Evolutionary conservation across 2,113 vertebrate species (phyloP).

Genomic region (Siphamia tubifer): DNA sequence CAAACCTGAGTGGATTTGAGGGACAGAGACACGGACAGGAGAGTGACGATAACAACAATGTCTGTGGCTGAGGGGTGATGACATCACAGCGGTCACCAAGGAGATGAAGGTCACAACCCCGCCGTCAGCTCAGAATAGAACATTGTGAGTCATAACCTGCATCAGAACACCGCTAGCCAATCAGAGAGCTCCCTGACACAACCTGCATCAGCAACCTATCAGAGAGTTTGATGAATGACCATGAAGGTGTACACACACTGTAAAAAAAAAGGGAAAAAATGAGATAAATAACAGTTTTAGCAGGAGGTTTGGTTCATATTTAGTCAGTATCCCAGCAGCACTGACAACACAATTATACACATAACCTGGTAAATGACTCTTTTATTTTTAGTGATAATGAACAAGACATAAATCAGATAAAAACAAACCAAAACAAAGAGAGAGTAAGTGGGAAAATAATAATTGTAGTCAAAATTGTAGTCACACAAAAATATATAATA

Average conservation of each 20-base stretch:
- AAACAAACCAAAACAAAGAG: too few species aligned
- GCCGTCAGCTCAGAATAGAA: conserved; percentile 54
- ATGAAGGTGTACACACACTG: background rate
- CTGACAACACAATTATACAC: background rate
- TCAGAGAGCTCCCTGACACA: conserved; percentile 1
- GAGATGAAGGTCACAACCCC: conserved; percentile 57
- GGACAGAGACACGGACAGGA: background rate
- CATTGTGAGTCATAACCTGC: conserved; percentile 66
- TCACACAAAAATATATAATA: too few species aligned
- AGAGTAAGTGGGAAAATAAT: too few species aligned
- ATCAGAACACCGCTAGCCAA: conserved; percentile 32
- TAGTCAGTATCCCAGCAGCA: too few species aligned
- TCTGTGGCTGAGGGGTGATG: background rate
- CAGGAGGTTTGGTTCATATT: too few species aligned
- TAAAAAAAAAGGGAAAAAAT: background rate
- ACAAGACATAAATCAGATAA: too few species aligned
- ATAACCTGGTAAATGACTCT: background rate
- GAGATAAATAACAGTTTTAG: too few species aligned
- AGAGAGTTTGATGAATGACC: background rate
- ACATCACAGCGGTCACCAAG: conserved; percentile 60
- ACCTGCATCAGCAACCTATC: conserved; percentile 24
- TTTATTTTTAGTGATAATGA: too few species aligned
- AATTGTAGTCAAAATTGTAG: too few species aligned
- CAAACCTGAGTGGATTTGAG: background rate
- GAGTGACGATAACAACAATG: background rate